Evolutionary conservation across 2,113 vertebrate species (phyloP).

Genomic region (Colius striatus): DNA sequence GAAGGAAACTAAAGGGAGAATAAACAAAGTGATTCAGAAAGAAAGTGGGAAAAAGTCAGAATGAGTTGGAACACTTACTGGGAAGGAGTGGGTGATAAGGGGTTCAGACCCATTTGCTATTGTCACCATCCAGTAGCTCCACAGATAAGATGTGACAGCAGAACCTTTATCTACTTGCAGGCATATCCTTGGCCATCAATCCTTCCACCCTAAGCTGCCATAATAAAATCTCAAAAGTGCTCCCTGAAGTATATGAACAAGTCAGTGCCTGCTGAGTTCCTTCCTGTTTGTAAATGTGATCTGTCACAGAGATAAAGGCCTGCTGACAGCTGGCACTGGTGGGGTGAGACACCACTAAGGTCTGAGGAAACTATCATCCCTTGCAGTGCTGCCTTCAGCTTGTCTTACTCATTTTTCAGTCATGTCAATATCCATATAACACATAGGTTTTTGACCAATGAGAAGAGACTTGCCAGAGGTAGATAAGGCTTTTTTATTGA

Average conservation of each 20-base stretch:
- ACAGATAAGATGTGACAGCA: neutral
- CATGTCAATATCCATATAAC: rapidly evolving
- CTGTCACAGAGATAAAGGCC: neutral
- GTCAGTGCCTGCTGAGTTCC: neutral
- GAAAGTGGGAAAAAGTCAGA: neutral
- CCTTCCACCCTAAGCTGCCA: neutral
- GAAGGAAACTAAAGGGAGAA: neutral
- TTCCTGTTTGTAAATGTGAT: neutral
- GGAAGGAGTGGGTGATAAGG: neutral
- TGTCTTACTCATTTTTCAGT: neutral
- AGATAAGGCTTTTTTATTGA: neutral
- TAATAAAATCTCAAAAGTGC: neutral
- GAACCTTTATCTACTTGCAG: neutral
- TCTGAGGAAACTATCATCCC: neutral
- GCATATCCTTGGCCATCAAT: neutral
- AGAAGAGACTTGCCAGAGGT: neutral
- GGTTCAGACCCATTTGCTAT: rapidly evolving
- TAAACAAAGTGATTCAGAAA: neutral
- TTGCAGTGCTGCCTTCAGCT: rapidly evolving
- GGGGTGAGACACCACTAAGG: neutral
- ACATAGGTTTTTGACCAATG: neutral
- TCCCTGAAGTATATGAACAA: neutral
- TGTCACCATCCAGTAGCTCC: rapidly evolving
- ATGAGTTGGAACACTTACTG: neutral
- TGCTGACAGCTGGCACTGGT: rapidly evolving